phyloP scores from a whole-genome alignment of 2,113 vertebrate species.

The Psittacula cyanocephala region DNA sequence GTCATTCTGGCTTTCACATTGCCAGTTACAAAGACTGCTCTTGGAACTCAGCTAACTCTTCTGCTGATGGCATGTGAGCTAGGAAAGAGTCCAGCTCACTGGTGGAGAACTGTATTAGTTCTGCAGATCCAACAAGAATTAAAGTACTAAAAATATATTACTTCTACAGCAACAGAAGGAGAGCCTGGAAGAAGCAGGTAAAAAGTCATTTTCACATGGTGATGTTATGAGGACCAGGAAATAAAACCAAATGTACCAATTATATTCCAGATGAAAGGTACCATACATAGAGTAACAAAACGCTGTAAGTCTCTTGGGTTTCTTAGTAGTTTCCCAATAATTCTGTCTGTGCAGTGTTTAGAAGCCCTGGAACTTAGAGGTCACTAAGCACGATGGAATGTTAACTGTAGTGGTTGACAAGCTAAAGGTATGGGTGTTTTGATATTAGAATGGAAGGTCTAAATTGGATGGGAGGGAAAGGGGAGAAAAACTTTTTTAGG shows the following conservation, averaged over 20 bases:
- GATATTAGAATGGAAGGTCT: not conserved
- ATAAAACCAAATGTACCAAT: not conserved
- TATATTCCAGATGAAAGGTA: not conserved
- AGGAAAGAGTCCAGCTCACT: constrained; percentile 31
- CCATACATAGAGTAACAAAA: not conserved
- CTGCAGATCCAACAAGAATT: constrained; percentile 1
- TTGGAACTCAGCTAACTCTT: constrained; percentile 30
- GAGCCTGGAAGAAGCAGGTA: not conserved
- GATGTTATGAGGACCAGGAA: not conserved
- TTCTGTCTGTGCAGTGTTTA: not conserved
- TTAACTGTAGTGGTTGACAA: not conserved
- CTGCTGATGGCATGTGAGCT: not conserved
- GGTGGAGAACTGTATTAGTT: not conserved
- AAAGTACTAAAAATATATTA: not conserved
- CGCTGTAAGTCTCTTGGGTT: not conserved
- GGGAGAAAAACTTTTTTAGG: not conserved
- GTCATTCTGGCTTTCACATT: constrained; percentile 43
- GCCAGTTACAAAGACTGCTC: not conserved
- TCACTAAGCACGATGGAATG: not conserved
- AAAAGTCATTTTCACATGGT: not conserved
- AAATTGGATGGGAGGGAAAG: not conserved
- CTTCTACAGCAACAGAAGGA: not conserved
- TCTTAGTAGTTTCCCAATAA: not conserved
- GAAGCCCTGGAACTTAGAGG: not conserved
- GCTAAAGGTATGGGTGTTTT: not conserved